Conservation (phyloP, 2,113 vertebrate species). For the Tylochromis polylepis region DNA sequence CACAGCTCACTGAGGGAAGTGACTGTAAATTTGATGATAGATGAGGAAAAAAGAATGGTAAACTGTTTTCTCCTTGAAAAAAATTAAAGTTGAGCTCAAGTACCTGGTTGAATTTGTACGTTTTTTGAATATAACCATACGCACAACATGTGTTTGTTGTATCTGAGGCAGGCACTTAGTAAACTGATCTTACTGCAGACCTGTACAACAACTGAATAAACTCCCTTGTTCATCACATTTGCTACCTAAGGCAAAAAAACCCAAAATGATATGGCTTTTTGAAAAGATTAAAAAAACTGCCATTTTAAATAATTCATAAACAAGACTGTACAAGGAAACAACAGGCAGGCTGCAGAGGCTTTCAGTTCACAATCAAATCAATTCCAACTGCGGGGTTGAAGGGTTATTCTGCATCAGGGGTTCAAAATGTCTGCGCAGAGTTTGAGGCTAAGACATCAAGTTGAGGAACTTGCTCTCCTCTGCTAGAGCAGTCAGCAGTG, state of each 20-base stretch:
- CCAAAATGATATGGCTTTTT: conserved; percentile 57
- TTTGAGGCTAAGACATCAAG: conserved; percentile 78
- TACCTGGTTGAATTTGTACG: background rate
- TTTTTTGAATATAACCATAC: background rate
- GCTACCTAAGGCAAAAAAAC: conserved; percentile 47
- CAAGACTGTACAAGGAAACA: conserved; percentile 46
- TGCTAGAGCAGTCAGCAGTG: conserved; percentile 86
- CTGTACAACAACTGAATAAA: conserved; percentile 9
- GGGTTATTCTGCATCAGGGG: background rate
- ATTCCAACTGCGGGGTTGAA: background rate
- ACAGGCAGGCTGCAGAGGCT: background rate
- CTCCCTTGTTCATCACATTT: conserved; percentile 18
- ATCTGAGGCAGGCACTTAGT: conserved; percentile 70
- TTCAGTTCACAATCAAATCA: background rate
- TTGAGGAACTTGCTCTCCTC: conserved; percentile 93
- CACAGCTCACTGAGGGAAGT: background rate
- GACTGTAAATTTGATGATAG: background rate
- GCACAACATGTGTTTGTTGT: conserved; percentile 20
- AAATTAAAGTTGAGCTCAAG: background rate
- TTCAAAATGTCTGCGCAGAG: background rate
- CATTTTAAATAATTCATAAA: conserved; percentile 29
- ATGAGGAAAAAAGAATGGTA: background rate
- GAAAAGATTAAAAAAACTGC: conserved; percentile 17
- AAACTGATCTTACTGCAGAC: conserved; percentile 36
- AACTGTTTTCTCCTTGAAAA: background rate